These are phyloP conservation scores for Himalopsyche kuldschensis DNA, from an alignment of 2,888 invertebrate species.

Conservation along the genomic window DNA sequence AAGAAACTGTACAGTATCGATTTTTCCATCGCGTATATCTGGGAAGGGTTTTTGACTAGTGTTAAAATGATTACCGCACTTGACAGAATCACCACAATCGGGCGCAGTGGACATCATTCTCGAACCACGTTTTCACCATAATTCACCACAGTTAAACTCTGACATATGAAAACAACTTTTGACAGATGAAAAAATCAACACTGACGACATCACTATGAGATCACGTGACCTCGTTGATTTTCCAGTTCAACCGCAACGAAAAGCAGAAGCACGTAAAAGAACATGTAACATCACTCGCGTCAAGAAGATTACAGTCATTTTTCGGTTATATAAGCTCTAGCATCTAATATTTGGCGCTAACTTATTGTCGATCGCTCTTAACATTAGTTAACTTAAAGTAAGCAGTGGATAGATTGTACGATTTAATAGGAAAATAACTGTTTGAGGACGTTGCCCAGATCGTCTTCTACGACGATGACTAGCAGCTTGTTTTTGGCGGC, in stretches of 20 bases:
- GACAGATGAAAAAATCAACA: background rate
- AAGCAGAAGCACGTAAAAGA: conserved; percentile 14
- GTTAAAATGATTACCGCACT: conserved; percentile 29
- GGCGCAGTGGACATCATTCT: background rate
- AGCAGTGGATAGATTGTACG: conserved; percentile 37
- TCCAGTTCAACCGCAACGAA: background rate
- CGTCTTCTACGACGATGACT: conserved; percentile 68
- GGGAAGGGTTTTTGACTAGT: conserved; percentile 53
- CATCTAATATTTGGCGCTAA: conserved; percentile 34
- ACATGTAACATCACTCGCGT: background rate
- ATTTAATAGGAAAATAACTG: conserved; percentile 60
- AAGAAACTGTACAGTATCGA: conserved; percentile 64
- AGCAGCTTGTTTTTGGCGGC: conserved; percentile 55
- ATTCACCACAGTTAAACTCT: background rate
- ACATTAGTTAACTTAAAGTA: conserved; percentile 21
- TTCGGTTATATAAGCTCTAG: conserved; percentile 33
- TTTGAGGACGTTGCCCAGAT: conserved; percentile 68
- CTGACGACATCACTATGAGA: background rate
- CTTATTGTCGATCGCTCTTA: conserved; percentile 40
- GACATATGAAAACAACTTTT: background rate
- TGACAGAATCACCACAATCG: background rate
- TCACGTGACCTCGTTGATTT: conserved; percentile 12
- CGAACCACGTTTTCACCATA: background rate
- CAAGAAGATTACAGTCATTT: background rate
- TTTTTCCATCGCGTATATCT: conserved; percentile 57